Evolutionary conservation across 1,140 invertebrate genomes (phyloP), one percentile per base, ranked within the genome.

Genomic region (Contarinia nasturtii): DNA sequence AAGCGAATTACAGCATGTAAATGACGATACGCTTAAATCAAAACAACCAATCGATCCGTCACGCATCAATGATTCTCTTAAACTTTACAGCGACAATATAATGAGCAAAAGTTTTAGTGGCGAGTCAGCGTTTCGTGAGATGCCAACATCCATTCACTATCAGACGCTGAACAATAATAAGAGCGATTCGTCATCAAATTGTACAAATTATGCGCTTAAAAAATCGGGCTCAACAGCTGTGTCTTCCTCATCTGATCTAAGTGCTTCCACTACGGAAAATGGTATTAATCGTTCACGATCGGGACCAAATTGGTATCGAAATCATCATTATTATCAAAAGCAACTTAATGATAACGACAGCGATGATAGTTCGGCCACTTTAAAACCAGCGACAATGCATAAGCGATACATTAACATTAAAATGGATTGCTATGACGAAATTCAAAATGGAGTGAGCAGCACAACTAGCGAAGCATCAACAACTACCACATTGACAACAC

Each of bases 231-330:
- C 60, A 15, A 60, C 60, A 2, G 33, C 36, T 2, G 22, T 27
- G 41, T 44, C n/a, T n/a, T 8, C 12, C 17, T 14, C 12, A 3
- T n/a, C 10, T n/a, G 14, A 8, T n/a, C 8, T 11, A 7, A 15
- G 7, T 27, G 43, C 11, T n/a, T 15, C 21, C 17, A 12, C 7
- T 2, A 61, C 60, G 12, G 68, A 70, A 12, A 63, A 63, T 47
- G 63, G 64, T 49, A 61, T 79, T 14, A 78, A 76, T 58, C 69
- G 76, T 33, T 79, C 76, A 0, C 71, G 76, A 61, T 78, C 76
- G 7, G 77, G 76, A n/a, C 76, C 76, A n/a, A 76, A 77, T 54
- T 77, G 75, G 53, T 44, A 15, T 33, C 11, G 22, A 15, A 44
- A 44, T 44, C 27, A 27, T 5, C 27, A 27, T 27, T 27, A n/a